phyloP scores from a whole-genome alignment of 2,888 invertebrate species.

The Sarcophaga variegata region DNA sequence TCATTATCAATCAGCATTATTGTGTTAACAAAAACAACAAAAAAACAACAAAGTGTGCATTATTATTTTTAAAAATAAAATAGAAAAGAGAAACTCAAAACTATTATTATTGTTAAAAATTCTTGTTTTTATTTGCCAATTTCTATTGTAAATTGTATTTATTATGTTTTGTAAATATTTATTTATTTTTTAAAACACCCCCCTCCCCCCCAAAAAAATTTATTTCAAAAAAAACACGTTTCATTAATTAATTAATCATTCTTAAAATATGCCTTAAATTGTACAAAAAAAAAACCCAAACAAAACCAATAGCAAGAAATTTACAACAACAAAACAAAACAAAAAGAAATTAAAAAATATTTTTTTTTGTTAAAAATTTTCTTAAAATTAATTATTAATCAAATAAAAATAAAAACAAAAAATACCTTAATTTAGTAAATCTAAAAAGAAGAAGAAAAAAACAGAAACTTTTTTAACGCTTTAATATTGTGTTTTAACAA shows the following conservation, averaged over 20 bases:
- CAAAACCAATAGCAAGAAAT: neutral
- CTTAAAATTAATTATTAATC: neutral
- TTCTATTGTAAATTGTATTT: neutral
- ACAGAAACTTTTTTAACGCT: conserved; percentile 38
- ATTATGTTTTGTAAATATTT: neutral
- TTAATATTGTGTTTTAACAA: neutral
- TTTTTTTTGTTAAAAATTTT: neutral
- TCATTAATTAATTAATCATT: conserved; percentile 7
- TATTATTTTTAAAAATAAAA: conserved; percentile 34
- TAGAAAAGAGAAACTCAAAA: neutral
- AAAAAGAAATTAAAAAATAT: neutral
- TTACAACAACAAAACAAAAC: neutral
- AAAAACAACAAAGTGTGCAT: conserved; percentile 45
- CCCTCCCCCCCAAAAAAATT: too few relatives aligned
- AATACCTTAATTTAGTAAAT: neutral
- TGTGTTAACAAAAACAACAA: too few relatives aligned
- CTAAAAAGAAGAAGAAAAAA: neutral
- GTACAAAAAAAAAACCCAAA: neutral
- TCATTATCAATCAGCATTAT: neutral
- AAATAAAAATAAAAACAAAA: conserved; percentile 2
- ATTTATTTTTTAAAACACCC: neutral
- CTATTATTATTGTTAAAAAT: conserved; percentile 50
- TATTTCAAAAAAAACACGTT: neutral
- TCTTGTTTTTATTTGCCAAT: conserved; percentile 8
- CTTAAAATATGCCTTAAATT: neutral